A percentile compares a stretch with the other conserved stretches of the same genome.
phyloP scores from a whole-genome alignment of 1,140 invertebrate genomes.

The Oryzaephilus surinamensis region DNA sequence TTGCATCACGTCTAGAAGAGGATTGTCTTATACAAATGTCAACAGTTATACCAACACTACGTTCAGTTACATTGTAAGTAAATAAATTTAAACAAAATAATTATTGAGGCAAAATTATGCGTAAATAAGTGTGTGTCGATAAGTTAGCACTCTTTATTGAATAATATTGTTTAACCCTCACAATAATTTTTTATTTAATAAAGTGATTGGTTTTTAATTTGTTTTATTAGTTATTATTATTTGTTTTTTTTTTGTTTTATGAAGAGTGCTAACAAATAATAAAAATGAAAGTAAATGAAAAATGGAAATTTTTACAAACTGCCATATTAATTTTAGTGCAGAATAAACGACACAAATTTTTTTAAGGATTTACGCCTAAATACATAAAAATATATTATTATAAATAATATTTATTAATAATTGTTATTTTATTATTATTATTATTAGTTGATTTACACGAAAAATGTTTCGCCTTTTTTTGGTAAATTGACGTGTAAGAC shows the following conservation, averaged over 20 bases:
- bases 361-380: no score
- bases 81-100: no score
- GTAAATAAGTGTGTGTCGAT: not conserved
- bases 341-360: no score
- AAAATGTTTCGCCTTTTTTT: no score
- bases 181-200: not conserved
- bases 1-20: slow-evolving; percentile 26
- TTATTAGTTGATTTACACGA: no score
- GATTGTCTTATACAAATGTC: slow-evolving; percentile 27
- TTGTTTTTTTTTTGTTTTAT: no score
- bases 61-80: slow-evolving; percentile 28
- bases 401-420: no score
- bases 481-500: no score
- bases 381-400: no score
- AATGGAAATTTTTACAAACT: slow-evolving; percentile 12
- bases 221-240: not conserved
- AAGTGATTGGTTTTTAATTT: not conserved
- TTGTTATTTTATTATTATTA: no score
- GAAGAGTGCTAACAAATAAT: not conserved
- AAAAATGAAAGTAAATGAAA: not conserved
- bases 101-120: not conserved
- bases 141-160: not conserved
- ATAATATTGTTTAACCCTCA: not conserved
- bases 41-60: slow-evolving; percentile 25
- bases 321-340: slow-evolving; percentile 31